Evolutionary conservation across 2,113 vertebrate genomes (phyloP).

Genomic region (Pterophyllum scalare): DNA sequence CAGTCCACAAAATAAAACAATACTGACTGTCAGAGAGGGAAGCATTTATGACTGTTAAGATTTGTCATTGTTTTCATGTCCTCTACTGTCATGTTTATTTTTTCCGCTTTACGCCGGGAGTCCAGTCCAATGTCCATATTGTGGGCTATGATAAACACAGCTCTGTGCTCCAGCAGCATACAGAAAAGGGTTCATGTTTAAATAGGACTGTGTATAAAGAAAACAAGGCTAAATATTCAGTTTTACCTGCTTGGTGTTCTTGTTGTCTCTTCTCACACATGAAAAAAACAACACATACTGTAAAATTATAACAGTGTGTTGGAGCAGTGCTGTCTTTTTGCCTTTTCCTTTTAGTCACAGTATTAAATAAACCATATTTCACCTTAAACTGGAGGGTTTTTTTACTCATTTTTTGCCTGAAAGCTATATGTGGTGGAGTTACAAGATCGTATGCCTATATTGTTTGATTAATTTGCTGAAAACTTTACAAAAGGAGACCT

Average conservation of each 20-base stretch:
- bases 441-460: too few species aligned
- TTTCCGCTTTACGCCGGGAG: conserved; percentile 27
- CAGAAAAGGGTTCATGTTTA: conserved; percentile 2
- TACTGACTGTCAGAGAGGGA: conserved; percentile 10
- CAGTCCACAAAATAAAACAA: conserved; percentile 33
- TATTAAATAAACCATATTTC: background rate
- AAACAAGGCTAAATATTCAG: background rate
- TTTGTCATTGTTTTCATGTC: conserved; percentile 52
- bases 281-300: background rate
- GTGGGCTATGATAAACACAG: conserved; percentile 20
- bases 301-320: background rate
- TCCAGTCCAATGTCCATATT: conserved; percentile 53
- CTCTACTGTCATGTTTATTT: conserved; percentile 42
- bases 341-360: background rate
- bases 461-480: background rate
- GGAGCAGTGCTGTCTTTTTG: background rate
- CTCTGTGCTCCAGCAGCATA: background rate
- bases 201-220: conserved; percentile 17
- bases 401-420: background rate
- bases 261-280: background rate
- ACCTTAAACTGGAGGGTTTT: background rate
- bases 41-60: conserved; percentile 35
- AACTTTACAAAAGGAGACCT: too few species aligned
- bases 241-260: background rate
- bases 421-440: background rate